A percentile compares a stretch with the other conserved stretches of the same genome.
These are phyloP conservation scores for Anolis apletophallus DNA, from an alignment of 2,797 vertebrate genomes.

Conservation along the genomic window DNA sequence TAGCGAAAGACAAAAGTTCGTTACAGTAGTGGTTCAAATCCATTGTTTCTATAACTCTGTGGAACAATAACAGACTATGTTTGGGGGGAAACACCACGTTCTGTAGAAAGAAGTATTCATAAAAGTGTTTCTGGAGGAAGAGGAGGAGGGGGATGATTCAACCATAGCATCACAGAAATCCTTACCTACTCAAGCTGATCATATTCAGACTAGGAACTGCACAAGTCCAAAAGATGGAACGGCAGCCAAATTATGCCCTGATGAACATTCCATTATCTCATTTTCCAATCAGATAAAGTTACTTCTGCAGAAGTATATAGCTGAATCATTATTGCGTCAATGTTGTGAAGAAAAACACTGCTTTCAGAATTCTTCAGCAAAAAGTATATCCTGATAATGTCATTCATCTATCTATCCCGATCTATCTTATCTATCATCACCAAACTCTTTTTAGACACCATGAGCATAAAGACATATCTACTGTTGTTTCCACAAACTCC, in stretches of 20 bases:
- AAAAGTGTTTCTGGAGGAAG: conserved; percentile 1
- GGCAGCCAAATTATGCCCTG: conserved; percentile 38
- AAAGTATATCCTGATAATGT: conserved; percentile 66
- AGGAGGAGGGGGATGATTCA: too few relatives aligned
- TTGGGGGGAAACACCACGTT: neutral
- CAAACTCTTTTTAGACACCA: conserved; percentile 38
- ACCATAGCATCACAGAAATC: neutral
- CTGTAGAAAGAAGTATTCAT: neutral
- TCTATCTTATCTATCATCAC: neutral
- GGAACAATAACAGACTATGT: neutral
- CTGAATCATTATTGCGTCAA: conserved; percentile 25
- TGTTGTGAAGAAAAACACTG: conserved; percentile 40
- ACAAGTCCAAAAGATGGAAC: conserved; percentile 52
- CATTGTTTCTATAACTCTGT: neutral
- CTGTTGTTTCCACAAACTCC: conserved; percentile 47
- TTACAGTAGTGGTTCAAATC: conserved; percentile 23
- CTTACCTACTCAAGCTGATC: conserved; percentile 39
- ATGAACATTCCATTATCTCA: conserved; percentile 47
- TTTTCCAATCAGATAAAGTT: conserved; percentile 39
- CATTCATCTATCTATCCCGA: conserved; percentile 42
- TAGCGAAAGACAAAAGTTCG: neutral
- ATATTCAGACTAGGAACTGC: conserved; percentile 54
- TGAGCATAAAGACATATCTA: conserved; percentile 62
- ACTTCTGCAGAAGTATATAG: conserved; percentile 50
- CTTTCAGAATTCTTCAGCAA: conserved; percentile 61